These are phyloP conservation scores for Urechis unicinctus DNA, from an alignment of 2,888 invertebrate genomes.

Conservation along the genomic window DNA sequence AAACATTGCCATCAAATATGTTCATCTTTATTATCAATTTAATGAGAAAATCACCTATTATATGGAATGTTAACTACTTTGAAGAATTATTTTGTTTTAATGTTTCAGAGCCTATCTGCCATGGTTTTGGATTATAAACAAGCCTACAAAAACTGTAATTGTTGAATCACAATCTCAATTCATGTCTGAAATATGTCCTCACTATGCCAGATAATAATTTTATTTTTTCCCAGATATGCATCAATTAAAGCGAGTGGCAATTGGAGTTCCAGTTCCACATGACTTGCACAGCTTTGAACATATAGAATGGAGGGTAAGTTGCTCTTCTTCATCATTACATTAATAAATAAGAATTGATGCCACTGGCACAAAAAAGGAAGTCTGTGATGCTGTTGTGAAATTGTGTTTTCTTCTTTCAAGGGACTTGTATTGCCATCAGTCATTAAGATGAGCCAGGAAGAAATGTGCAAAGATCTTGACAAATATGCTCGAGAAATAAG, in stretches of 20 bases:
- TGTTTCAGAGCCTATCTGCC: conserved; percentile 41
- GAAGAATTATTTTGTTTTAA: too few relatives aligned
- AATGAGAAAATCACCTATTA: neutral
- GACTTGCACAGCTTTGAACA: conserved; percentile 48
- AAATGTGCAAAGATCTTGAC: conserved; percentile 36
- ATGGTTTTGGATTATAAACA: conserved; percentile 24
- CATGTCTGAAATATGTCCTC: too few relatives aligned
- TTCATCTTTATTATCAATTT: neutral
- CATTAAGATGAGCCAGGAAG: conserved; percentile 24
- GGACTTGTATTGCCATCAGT: conserved; percentile 27
- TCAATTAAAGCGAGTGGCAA: conserved; percentile 43
- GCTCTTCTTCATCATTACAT: neutral
- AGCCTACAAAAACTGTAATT: conserved; percentile 5
- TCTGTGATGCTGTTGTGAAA: too few relatives aligned
- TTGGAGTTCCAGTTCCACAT: conserved; percentile 47
- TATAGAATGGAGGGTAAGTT: conserved; percentile 47
- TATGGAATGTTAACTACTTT: neutral
- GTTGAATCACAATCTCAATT: neutral
- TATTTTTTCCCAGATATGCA: conserved; percentile 49
- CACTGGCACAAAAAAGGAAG: too few relatives aligned
- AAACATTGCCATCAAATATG: neutral
- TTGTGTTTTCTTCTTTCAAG: conserved; percentile 19
- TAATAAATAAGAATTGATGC: neutral
- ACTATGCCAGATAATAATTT: too few relatives aligned
- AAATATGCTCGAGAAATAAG: conserved; percentile 37